Evolutionary conservation across 2,113 vertebrate species (phyloP), one percentile per base, ranked within the genome.

Genomic region (Trochalopteron elliotii): DNA sequence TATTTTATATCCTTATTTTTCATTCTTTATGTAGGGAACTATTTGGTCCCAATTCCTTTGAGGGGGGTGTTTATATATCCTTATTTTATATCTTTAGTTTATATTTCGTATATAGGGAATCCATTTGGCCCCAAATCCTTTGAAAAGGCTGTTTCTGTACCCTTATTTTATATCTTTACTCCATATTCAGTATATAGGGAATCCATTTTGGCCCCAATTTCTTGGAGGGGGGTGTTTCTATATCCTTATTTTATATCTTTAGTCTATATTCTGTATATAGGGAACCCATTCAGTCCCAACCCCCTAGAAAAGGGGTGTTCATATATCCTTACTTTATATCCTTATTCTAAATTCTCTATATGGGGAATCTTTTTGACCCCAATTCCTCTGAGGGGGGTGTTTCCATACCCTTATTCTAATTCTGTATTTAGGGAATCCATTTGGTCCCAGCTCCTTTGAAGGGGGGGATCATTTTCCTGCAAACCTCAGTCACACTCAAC

Each of bases 101-200:
- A 10, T n/a, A 15, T 57, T 57, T 2, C 30, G 4, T 14, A 24
- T 31, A 7, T 30, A 24, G 6, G 50, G 39, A 31, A 55, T 4
- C 49, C 0, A 30, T 30, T 64, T 20, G 53, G 33, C 14, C 24
- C 67, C 4, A 3, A 3, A 22, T 25, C 5, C 63, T 69, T 7
- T 40, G 35, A n/a, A 40, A 2, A 6, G 5, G 5, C 1, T 31
- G 17, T 70, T 75, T 25, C 1, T 9, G 27, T 14, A 14, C 1
- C 35, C 14, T 40, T 23, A 25, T 64, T 78, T 4, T 25, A 27
- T 3, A 69, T 30, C 19, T 11, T 31, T 52, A 52, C 6, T 30
- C 47, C 4, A 50, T 11, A 25, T 52, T n/a, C 61, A 19, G 5
- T 8, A 37, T 8, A 1, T 1, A 20, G 11, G 53, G 55, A 8